A percentile compares a stretch with the other conserved stretches of the same genome.
These are phyloP conservation scores for Andrena chrysosceles DNA, from an alignment of 2,888 invertebrate species.

Conservation along the genomic window DNA sequence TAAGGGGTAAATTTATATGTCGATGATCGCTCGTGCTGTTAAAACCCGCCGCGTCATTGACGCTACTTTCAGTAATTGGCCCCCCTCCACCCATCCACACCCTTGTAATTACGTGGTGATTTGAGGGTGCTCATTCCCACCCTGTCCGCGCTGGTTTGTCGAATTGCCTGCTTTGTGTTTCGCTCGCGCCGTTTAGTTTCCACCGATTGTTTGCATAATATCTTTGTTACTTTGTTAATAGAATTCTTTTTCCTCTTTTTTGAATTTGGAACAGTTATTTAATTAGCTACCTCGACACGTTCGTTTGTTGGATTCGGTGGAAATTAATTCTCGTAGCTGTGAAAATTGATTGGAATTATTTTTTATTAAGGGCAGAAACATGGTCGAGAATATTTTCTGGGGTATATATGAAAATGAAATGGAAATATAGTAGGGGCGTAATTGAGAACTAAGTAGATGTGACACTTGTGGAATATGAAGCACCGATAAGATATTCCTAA, in stretches of 20 bases:
- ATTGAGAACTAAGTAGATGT: too few relatives aligned
- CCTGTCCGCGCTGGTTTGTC: slow-evolving; percentile 4
- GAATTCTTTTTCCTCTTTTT: background rate
- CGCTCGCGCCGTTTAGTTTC: background rate
- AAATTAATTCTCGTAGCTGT: background rate
- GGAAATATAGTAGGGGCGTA: too few relatives aligned
- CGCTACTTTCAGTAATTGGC: slow-evolving; percentile 52
- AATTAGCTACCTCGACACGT: background rate
- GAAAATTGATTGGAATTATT: too few relatives aligned
- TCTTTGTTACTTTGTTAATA: slow-evolving; percentile 8
- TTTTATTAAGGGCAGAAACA: too few relatives aligned
- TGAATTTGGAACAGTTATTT: background rate
- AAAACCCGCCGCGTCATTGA: slow-evolving; percentile 44
- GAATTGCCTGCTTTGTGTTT: slow-evolving; percentile 26
- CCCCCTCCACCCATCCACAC: background rate
- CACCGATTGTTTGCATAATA: background rate
- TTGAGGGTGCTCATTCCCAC: background rate
- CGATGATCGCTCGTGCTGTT: slow-evolving; percentile 30
- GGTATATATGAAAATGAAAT: too few relatives aligned
- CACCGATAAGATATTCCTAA: too few relatives aligned
- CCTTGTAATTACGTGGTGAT: slow-evolving; percentile 34
- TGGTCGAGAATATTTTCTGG: too few relatives aligned
- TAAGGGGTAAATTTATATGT: slow-evolving; percentile 52
- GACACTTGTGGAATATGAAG: too few relatives aligned
- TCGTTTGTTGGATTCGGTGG: background rate